A percentile compares a stretch with the other conserved stretches of the same genome.
Evolutionary conservation across 2,113 vertebrate genomes (phyloP).

Genomic region (Ameiurus melas): DNA sequence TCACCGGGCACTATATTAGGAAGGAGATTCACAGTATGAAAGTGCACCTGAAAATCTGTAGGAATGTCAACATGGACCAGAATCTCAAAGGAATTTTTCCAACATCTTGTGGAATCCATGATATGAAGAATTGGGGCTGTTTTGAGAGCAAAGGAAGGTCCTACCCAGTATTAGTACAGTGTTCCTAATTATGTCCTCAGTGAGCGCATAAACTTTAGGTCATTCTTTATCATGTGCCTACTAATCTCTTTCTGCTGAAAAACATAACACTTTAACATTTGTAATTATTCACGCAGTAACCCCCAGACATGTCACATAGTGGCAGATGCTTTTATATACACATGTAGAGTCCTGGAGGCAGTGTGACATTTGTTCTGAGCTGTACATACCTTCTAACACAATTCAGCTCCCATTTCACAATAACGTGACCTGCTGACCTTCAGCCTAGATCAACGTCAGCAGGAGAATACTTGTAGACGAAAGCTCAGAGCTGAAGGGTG

Average conservation of each 20-base stretch:
- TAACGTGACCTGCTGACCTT: conserved; percentile 54
- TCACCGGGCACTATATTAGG: neutral
- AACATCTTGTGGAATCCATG: neutral
- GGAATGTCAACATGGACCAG: neutral
- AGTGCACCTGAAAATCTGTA: neutral
- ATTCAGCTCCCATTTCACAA: conserved; percentile 64
- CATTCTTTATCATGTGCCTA: neutral
- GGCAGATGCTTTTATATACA: conserved; percentile 29
- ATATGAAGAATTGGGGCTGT: neutral
- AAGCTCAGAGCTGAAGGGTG: neutral
- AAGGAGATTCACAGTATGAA: neutral
- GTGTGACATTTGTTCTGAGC: conserved; percentile 56
- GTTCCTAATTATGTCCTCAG: neutral
- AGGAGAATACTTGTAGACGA: neutral
- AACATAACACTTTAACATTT: neutral
- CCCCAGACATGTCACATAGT: neutral
- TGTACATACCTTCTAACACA: conserved; percentile 54
- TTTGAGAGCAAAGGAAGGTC: neutral
- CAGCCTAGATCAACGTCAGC: conserved; percentile 49
- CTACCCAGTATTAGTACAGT: neutral
- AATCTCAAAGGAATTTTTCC: neutral
- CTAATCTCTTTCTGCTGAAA: neutral
- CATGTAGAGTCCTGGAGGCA: neutral
- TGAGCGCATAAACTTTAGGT: neutral
- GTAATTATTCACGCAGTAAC: conserved; percentile 1